Evolutionary conservation across 1,140 invertebrate genomes (phyloP), one percentile per base, ranked within the genome.

Genomic region (Apis dorsata): DNA sequence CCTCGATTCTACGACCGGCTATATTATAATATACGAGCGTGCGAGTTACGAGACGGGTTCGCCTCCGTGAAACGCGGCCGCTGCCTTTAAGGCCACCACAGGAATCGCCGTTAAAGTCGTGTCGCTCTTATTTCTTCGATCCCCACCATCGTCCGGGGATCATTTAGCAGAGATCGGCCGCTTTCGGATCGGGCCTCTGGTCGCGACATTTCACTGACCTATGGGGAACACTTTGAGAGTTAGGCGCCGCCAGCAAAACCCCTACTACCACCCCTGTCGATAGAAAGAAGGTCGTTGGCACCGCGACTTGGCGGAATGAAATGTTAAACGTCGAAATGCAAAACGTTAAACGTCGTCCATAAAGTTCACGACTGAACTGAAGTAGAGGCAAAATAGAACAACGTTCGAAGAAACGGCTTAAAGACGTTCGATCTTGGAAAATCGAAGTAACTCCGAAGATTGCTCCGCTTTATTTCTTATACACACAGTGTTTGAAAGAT

Each of bases 151-250:
- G 34, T 4, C 49, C 15, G 1, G 15, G 11, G 19, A 34, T 19
- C 44, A 21, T 79, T 79, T 49, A 62, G 53, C n/a, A 19, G 44
- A 53, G 72, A 74, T 73, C 78, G 78, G 59, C 34, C 34, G 34
- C 63, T 73, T 69, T 69, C 17, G 34, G 77, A 34, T 49, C 76
- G 21, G 21, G 51, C 11, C 49, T 34, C 7, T 28, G 62, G 24
- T 10, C 49, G 49, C 57, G 78, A 66, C 53, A 81, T 81, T 81
- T 81, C 51, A 57, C 71, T 75, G 79, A 81, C 71, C 79, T 81
- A 74, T 81, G 79, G 34, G 34, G 12, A 71, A 71, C 66, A 5
- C 9, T 34, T 19, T 15, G 12, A 21, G 12, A 24, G 55, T 79
- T 70, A 28, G 17, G 4, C 74, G 49, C 17, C 15, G 15, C 13